These are phyloP conservation scores for Drosophila picticornis DNA, from an alignment of 2,888 invertebrate genomes.

Conservation along the genomic window DNA sequence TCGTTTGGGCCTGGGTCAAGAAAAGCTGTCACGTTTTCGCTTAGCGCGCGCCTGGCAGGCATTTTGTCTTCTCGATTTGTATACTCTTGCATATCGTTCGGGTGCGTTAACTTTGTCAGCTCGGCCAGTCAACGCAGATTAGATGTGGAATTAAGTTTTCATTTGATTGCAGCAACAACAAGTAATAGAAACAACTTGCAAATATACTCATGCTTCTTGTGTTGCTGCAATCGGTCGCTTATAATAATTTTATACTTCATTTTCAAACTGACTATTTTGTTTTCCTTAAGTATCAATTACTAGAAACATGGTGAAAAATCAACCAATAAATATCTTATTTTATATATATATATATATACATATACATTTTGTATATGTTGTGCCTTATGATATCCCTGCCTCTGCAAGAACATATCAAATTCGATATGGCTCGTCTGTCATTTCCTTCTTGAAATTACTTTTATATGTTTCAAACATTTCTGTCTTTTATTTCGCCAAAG, in stretches of 20 bases:
- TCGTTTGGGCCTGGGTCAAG: slow-evolving; percentile 64
- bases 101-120: neutral
- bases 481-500: slow-evolving; percentile 44
- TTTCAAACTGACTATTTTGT: neutral
- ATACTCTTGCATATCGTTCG: slow-evolving; percentile 15
- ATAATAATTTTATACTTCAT: neutral
- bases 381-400: neutral
- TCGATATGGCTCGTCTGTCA: slow-evolving; percentile 12
- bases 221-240: neutral
- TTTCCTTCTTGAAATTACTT: slow-evolving; percentile 36
- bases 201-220: neutral
- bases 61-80: slow-evolving; percentile 36
- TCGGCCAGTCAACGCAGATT: neutral
- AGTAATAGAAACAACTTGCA: neutral
- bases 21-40: slow-evolving; percentile 74
- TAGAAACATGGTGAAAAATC: neutral
- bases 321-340: neutral
- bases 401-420: slow-evolving; percentile 34
- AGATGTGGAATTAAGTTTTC: fast-evolving
- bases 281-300: neutral
- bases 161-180: neutral
- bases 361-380: neutral
- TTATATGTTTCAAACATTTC: slow-evolving; percentile 26
- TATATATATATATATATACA: neutral
- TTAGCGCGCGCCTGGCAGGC: slow-evolving; percentile 57